Conservation (phyloP, 2,888 invertebrate species). For the Tridacna crocea region DNA sequence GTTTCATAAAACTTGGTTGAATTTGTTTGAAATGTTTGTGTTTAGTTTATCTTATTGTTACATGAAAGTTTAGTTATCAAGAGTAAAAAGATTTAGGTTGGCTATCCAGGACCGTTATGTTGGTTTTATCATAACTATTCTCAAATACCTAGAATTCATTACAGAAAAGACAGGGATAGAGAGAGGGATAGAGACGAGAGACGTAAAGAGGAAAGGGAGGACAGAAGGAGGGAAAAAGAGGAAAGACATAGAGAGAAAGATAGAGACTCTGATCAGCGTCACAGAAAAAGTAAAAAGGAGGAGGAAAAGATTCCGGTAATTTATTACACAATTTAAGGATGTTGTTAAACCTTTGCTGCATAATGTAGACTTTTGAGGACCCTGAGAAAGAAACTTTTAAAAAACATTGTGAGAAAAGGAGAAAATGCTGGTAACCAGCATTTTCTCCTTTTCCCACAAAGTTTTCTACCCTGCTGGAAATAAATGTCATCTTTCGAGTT, state of each 20-base stretch:
- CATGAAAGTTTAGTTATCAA: too few species aligned
- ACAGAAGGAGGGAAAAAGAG: constrained; percentile 38
- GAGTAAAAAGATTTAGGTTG: too few species aligned
- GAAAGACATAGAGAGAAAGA: constrained; percentile 35
- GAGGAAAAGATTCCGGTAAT: constrained; percentile 24
- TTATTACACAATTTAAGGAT: not conserved
- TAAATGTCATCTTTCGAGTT: too few species aligned
- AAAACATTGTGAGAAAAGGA: not conserved
- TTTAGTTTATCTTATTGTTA: too few species aligned
- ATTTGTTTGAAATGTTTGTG: too few species aligned
- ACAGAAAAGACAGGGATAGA: constrained; percentile 21
- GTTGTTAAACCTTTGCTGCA: not conserved
- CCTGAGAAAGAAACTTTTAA: not conserved
- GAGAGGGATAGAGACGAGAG: constrained; percentile 37
- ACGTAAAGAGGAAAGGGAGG: constrained; percentile 48
- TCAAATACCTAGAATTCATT: too few species aligned
- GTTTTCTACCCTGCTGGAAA: not conserved
- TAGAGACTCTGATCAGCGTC: constrained; percentile 26
- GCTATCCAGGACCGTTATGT: too few species aligned
- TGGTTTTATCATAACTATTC: too few species aligned
- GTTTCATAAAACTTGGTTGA: too few species aligned
- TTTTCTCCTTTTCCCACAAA: not conserved
- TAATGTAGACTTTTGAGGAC: not conserved
- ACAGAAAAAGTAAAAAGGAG: constrained; percentile 36
- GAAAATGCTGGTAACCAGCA: not conserved